phyloP scores from a whole-genome alignment of 2,113 vertebrate species.

The Seriola dumerili region DNA sequence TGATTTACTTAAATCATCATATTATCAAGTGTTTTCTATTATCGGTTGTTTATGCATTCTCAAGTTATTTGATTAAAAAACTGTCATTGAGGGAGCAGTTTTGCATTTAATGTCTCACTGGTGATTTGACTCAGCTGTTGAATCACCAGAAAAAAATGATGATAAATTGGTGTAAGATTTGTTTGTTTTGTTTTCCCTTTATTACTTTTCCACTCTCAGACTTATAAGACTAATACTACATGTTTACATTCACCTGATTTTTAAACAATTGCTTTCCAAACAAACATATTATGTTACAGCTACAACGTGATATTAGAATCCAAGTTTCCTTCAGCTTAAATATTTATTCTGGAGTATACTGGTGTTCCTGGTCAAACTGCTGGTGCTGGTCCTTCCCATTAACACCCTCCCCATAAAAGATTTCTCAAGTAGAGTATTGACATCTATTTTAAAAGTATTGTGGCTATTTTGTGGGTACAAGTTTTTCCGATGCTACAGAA shows the following conservation, averaged over 20 bases:
- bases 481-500: constrained; percentile 48
- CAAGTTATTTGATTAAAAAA: neutral
- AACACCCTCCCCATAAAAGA: neutral
- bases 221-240: neutral
- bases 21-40: neutral
- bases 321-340: neutral
- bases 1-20: too few species aligned
- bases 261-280: neutral
- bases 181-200: neutral
- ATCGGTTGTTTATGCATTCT: neutral
- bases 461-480: constrained; percentile 34
- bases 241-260: neutral
- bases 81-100: neutral
- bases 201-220: neutral
- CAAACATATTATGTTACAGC: neutral
- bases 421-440: constrained; percentile 40
- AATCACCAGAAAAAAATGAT: neutral
- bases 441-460: constrained; percentile 55
- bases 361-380: constrained; percentile 18
- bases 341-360: neutral
- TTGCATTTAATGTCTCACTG: neutral
- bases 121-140: neutral
- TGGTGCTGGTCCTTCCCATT: neutral
- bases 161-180: neutral
- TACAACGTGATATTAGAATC: too few species aligned